These are phyloP conservation scores for Ruditapes philippinarum DNA, from an alignment of 1,140 invertebrate genomes.

Conservation along the genomic window DNA sequence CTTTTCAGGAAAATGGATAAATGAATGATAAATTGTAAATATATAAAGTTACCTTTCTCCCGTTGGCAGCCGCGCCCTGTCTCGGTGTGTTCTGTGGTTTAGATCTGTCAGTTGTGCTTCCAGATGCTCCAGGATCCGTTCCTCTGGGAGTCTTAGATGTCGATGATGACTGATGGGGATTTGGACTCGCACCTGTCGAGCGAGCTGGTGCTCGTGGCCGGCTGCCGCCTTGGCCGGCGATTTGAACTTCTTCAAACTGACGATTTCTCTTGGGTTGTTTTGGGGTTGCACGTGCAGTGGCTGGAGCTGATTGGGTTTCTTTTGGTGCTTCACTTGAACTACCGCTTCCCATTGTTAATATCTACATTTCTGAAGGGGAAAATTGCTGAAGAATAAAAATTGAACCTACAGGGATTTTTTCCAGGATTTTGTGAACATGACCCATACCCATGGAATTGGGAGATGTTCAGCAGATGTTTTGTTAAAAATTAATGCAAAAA, in stretches of 20 bases:
- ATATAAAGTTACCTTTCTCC: conserved; percentile 59
- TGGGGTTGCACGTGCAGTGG: conserved; percentile 52
- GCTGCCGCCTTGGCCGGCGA: conserved; percentile 2
- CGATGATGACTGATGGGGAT: not conserved
- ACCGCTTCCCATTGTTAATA: conserved; percentile 52
- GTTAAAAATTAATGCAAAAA: no score
- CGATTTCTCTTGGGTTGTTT: conserved; percentile 57
- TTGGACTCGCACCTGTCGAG: conserved; percentile 30
- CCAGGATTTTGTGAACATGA: no score
- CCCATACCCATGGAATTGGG: no score
- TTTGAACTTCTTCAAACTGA: conserved; percentile 64
- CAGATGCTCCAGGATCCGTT: conserved; percentile 43
- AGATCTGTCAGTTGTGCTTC: conserved; percentile 20
- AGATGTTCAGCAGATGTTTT: no score
- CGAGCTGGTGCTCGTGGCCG: not conserved
- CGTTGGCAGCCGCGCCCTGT: conserved; percentile 38
- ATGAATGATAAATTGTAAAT: no score
- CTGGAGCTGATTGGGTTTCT: conserved; percentile 57
- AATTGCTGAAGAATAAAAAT: no score
- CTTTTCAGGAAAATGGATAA: no score
- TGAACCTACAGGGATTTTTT: no score
- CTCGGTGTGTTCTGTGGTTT: not conserved
- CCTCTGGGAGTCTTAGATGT: not conserved
- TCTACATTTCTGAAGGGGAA: conserved; percentile 26
- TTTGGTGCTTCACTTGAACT: conserved; percentile 25